Evolutionary conservation across 2,888 invertebrate species (phyloP), one percentile per base, ranked within the genome.

Genomic region (Axea sp.): DNA sequence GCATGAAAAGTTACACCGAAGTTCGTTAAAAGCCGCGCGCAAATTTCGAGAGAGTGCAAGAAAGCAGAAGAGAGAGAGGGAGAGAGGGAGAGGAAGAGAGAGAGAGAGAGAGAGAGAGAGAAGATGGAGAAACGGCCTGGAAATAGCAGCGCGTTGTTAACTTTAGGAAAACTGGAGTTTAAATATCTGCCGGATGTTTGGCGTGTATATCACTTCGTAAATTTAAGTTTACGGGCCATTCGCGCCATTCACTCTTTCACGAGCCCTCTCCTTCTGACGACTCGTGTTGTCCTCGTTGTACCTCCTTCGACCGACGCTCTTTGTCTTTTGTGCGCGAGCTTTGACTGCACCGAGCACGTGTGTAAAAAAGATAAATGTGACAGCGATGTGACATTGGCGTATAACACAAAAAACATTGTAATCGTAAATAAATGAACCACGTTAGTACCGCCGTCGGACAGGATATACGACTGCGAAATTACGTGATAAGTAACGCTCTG

Each of bases 181-280:
- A 86, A 86, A 85, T 85, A 83, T 83, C 81, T 82, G 79, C 84
- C 86, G 86, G 87, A 87, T 85, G 86, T 86, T 85, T 86, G 81
- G 82, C 80, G 81, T 84, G 84, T 84, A 83, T 83, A 85, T 85
- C 85, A 83, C 85, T 85, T 85, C 80, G 84, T 86, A 85, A 86
- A 86, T 86, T 86, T 81, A 82, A 84, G 81, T 85, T 86, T 85
- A 84, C 82, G 81, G 80, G 76, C 69, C 78, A 76, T 78, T 76
- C 80, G 77, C 76, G 67, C 76, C 45, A 47, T 51, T 55, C 68
- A 69, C 59, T 59, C 39, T 24, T 57, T 64, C 47, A 49, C 75
- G 47, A 31, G 41, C 72, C 41, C 64, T 12, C 72, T 41, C 35
- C 31, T 24, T 65, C 41, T 24, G 22, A 14, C 22, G 49, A 57